Percentiles rank a stretch among this genome's conserved stretches.
phyloP scores from a whole-genome alignment of 1,140 invertebrate genomes.

The Anastrepha obliqua region DNA sequence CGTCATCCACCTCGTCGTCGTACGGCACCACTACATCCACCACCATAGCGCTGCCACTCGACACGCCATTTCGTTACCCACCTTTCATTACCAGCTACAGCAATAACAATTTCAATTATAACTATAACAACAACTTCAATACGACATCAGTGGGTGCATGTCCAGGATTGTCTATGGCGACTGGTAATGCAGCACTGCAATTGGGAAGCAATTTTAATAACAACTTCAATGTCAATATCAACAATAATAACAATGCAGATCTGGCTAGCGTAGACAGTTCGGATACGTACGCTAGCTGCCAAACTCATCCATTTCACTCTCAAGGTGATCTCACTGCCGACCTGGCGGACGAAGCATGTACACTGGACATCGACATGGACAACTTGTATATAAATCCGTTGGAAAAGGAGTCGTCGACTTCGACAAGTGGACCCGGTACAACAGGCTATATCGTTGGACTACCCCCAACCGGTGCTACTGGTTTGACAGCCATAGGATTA shows the following conservation, averaged over 20 bases:
- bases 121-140: slow-evolving; percentile 76
- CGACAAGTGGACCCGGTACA: slow-evolving; percentile 55
- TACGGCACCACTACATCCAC: slow-evolving; percentile 72
- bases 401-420: slow-evolving; percentile 76
- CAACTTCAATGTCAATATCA: slow-evolving; percentile 63
- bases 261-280: slow-evolving; percentile 87
- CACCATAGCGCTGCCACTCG: slow-evolving; percentile 70
- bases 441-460: slow-evolving; percentile 70
- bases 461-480: slow-evolving; percentile 63
- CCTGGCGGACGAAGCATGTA: slow-evolving; percentile 75
- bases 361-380: slow-evolving; percentile 77
- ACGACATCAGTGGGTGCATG: slow-evolving; percentile 65
- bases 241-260: slow-evolving; percentile 78
- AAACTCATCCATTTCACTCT: slow-evolving; percentile 94
- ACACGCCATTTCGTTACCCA: slow-evolving; percentile 63
- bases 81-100: slow-evolving; percentile 60
- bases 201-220: slow-evolving; percentile 65
- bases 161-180: slow-evolving; percentile 56
- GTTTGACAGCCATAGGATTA: slow-evolving; percentile 53
- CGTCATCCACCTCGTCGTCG: slow-evolving; percentile 70
- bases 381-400: slow-evolving; percentile 95
- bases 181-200: slow-evolving; percentile 60
- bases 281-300: slow-evolving; percentile 96
- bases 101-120: slow-evolving; percentile 71
- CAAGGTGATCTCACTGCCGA: slow-evolving; percentile 86